Evolutionary conservation across 2,113 vertebrate species (phyloP), one percentile per base, ranked within the genome.

Genomic region (Sebastes fasciatus): DNA sequence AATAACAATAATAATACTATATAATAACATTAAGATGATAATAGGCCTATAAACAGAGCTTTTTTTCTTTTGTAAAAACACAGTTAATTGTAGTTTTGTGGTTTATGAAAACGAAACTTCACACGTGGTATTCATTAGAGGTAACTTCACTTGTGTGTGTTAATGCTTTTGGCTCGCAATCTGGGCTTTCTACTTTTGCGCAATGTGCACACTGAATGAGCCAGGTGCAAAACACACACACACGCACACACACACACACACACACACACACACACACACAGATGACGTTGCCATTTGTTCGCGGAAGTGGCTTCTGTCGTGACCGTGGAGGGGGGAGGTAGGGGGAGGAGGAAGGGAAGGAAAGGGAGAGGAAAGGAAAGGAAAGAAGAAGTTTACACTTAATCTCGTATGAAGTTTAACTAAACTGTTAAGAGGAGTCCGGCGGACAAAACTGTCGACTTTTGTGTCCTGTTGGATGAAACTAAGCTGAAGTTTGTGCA

Each of bases 221-320:
- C 92, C 93, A 95, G 93, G 93, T 94, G 93, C 87, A 49, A n/a
- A 14, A 71, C 51, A 75, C 52, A 70, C 57, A 51, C 26, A n/a
- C 76, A 9, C 55, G 60, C 45, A 13, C 57, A 19, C 71, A 16
- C 68, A 10, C 77, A 8, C 61, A 2, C 69, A 17, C 79, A 34
- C 66, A 14, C 73, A 43, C 51, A 43, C 63, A 67, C 63, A 43
- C 71, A 62, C 49, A 19, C 60, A 21, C 74, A 23, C 63, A 81
- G 88, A 91, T 95, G 94, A 95, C 94, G 93, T 92, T 81, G 66
- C 79, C 87, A 80, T 88, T 92, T 91, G 89, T 92, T 95, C 93
- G 77, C 93, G 94, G 94, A 95, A 95, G 94, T 94, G 87, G 89
- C 91, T 91, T 93, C 75, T 92, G 92, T 91, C 85, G 90, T 93